A percentile compares a stretch with the other conserved stretches of the same genome.
phyloP scores from a whole-genome alignment of 2,888 invertebrate genomes.

The Bedellia somnulentella region DNA sequence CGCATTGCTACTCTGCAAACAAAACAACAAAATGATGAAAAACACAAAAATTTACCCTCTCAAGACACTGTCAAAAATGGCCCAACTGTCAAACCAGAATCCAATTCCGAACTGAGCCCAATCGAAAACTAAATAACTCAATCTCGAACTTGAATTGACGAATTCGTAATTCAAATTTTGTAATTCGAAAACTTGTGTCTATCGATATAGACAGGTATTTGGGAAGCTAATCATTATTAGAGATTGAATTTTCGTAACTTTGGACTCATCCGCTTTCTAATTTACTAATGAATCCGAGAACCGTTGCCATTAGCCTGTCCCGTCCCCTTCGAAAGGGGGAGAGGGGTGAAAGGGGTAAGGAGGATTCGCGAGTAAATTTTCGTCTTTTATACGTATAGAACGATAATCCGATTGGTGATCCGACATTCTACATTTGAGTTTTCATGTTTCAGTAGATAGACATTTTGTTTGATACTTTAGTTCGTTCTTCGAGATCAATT shows the following conservation, averaged over 20 bases:
- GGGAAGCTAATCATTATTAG: constrained; percentile 54
- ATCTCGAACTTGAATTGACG: constrained; percentile 51
- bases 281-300: constrained; percentile 63
- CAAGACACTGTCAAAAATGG: no score
- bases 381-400: constrained; percentile 58
- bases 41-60: constrained; percentile 24
- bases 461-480: constrained; percentile 8
- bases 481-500: constrained; percentile 5
- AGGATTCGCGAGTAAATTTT: constrained; percentile 40
- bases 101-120: constrained; percentile 40
- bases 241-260: constrained; percentile 63
- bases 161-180: constrained; percentile 26
- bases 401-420: constrained; percentile 58
- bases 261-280: constrained; percentile 62
- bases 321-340: constrained; percentile 13
- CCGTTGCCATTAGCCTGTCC: constrained; percentile 45
- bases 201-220: constrained; percentile 47
- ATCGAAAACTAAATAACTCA: constrained; percentile 57
- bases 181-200: constrained; percentile 11
- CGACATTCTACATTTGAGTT: constrained; percentile 51
- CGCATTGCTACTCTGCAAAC: constrained; percentile 38
- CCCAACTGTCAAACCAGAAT: constrained; percentile 11
- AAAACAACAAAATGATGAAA: no score
- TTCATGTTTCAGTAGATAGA: constrained; percentile 30
- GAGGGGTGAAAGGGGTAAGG: constrained; percentile 40